Evolutionary conservation across 2,113 vertebrate genomes (phyloP).

Genomic region (Smithornis capensis): DNA sequence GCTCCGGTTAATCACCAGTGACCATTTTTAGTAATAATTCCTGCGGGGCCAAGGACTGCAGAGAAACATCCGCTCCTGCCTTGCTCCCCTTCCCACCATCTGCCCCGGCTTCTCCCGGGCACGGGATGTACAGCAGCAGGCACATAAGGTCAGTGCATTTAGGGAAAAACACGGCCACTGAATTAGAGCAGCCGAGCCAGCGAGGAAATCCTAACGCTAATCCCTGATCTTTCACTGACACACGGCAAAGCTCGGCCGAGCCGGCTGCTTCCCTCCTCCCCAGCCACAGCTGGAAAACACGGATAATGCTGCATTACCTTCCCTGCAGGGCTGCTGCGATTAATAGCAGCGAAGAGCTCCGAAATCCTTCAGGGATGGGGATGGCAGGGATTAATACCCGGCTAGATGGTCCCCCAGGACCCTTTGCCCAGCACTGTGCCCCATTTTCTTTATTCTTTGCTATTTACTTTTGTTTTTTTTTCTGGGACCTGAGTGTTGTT

Average conservation of each 20-base stretch:
- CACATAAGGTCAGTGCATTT: not conserved
- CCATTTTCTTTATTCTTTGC: not conserved
- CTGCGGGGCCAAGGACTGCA: not conserved
- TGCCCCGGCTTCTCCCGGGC: not conserved
- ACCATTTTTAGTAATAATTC: conserved; percentile 48
- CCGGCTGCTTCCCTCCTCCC: not conserved
- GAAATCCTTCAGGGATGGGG: conserved; percentile 18
- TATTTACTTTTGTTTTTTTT: not conserved
- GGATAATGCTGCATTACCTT: conserved; percentile 49
- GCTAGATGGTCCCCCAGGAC: not conserved
- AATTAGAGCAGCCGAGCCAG: conserved; percentile 35
- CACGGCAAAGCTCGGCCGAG: not conserved
- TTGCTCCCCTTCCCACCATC: not conserved
- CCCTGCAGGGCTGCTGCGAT: conserved; percentile 10
- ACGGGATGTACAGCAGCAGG: not conserved
- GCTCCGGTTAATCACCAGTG: conserved; percentile 15
- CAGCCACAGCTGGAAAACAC: conserved; percentile 13
- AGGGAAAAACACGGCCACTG: not conserved
- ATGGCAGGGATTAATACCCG: conserved; percentile 11
- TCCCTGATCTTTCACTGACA: conserved; percentile 36
- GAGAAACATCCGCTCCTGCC: conserved; percentile 25
- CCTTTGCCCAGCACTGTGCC: not conserved
- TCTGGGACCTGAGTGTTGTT: not conserved
- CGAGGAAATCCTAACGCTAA: conserved; percentile 29
- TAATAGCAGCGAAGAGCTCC: not conserved